Evolutionary conservation across 2,797 vertebrate species (phyloP).

Genomic region (Ispidina picta): DNA sequence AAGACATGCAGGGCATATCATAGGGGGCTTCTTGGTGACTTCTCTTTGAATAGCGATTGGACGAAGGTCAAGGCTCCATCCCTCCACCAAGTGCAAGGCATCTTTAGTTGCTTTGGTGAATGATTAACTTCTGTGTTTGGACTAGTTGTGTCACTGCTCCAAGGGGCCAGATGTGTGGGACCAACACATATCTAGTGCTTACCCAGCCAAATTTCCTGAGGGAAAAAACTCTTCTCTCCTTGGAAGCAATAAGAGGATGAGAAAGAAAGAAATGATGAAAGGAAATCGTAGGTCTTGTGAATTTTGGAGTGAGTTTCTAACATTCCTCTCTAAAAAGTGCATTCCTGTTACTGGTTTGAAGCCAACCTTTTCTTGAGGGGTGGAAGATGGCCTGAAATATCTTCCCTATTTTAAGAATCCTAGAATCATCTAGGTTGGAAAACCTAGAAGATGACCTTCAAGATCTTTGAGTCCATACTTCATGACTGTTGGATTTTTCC

Average conservation of each 20-base stretch:
- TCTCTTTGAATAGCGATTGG: fast-evolving
- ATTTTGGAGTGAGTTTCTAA: not conserved
- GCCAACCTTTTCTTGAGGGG: not conserved
- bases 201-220: not conserved
- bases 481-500: not conserved
- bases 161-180: not conserved
- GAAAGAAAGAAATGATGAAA: not conserved
- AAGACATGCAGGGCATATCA: not conserved
- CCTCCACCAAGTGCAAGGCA: not conserved
- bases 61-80: not conserved
- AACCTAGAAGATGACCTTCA: too few species aligned
- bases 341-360: not conserved
- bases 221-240: not conserved
- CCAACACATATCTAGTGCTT: not conserved
- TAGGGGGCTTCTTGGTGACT: not conserved
- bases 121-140: not conserved
- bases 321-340: not conserved
- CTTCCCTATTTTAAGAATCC: not conserved
- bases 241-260: not conserved
- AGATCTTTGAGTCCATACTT: not conserved
- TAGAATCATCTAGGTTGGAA: too few species aligned
- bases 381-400: not conserved
- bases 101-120: not conserved
- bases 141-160: not conserved
- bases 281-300: not conserved